Conservation (phyloP, 1,140 invertebrate species). For the Xylocopa sonorina region DNA sequence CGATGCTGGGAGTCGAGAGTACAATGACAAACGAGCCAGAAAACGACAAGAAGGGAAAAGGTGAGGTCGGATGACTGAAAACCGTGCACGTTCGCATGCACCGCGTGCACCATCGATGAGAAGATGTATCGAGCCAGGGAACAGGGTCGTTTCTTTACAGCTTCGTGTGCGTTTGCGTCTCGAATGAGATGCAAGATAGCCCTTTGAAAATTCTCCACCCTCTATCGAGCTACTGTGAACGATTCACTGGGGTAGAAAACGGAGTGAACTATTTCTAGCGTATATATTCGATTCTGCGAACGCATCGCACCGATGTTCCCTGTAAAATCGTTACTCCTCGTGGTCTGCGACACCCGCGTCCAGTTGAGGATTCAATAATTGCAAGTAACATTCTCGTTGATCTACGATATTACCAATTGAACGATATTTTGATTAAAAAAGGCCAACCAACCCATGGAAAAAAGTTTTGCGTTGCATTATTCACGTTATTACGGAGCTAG, state of each 20-base stretch:
- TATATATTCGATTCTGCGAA: too few relatives aligned
- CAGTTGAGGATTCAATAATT: too few relatives aligned
- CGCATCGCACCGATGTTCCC: neutral
- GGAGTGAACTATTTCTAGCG: neutral
- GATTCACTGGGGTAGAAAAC: neutral
- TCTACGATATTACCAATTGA: too few relatives aligned
- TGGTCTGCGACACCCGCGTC: too few relatives aligned
- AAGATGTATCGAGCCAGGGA: slow-evolving; percentile 28
- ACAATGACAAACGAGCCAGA: slow-evolving; percentile 48
- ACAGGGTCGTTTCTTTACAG: slow-evolving; percentile 4
- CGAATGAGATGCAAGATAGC: neutral
- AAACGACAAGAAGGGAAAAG: slow-evolving; percentile 23
- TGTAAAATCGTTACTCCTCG: neutral
- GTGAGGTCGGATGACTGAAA: neutral
- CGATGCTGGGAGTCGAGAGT: neutral
- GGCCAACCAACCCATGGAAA: too few relatives aligned
- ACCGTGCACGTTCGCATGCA: slow-evolving; percentile 12
- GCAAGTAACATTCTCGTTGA: too few relatives aligned
- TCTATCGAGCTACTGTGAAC: neutral
- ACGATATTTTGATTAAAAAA: too few relatives aligned
- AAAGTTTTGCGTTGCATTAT: too few relatives aligned
- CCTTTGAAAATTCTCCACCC: neutral
- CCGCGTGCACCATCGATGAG: neutral
- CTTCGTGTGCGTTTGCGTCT: neutral
- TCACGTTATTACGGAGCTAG: too few relatives aligned